Evolutionary conservation across 2,888 invertebrate species (phyloP).

Genomic region (Drosophila trichaetosa): DNA sequence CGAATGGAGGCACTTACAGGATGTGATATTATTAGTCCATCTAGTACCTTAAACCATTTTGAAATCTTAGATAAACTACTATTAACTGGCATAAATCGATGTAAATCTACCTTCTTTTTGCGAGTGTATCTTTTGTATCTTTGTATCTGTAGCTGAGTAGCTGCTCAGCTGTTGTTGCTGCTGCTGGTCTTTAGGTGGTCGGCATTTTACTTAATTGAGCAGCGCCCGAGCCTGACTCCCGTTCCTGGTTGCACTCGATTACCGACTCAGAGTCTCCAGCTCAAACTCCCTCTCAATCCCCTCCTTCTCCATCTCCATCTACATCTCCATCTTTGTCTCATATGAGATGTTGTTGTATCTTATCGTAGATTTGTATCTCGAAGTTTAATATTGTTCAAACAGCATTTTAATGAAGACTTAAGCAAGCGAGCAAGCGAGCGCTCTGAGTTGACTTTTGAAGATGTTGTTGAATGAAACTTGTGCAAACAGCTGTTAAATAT

Average conservation of each 20-base stretch:
- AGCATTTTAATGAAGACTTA: conserved; percentile 78
- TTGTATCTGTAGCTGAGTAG: conserved; percentile 27
- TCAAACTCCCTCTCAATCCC: neutral
- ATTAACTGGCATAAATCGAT: neutral
- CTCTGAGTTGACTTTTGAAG: neutral
- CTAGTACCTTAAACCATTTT: neutral
- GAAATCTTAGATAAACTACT: neutral
- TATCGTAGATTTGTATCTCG: conserved; percentile 76
- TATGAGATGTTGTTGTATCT: conserved; percentile 52
- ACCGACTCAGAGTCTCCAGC: neutral
- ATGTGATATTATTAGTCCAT: neutral
- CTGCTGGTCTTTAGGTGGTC: conserved; percentile 69
- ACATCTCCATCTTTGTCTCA: neutral
- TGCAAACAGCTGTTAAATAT: conserved; percentile 32
- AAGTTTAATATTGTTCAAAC: conserved; percentile 76
- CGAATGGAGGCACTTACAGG: neutral
- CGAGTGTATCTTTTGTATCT: conserved; percentile 30
- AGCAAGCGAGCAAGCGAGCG: conserved; percentile 35
- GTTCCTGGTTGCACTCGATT: neutral
- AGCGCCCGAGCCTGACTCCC: conserved; percentile 24
- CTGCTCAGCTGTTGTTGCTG: conserved; percentile 31
- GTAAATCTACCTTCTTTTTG: neutral
- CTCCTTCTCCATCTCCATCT: neutral
- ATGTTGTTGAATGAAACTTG: neutral
- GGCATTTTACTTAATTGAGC: conserved; percentile 67